Evolutionary conservation across 2,888 invertebrate species (phyloP).

Genomic region (Caradrina clavipalpis): DNA sequence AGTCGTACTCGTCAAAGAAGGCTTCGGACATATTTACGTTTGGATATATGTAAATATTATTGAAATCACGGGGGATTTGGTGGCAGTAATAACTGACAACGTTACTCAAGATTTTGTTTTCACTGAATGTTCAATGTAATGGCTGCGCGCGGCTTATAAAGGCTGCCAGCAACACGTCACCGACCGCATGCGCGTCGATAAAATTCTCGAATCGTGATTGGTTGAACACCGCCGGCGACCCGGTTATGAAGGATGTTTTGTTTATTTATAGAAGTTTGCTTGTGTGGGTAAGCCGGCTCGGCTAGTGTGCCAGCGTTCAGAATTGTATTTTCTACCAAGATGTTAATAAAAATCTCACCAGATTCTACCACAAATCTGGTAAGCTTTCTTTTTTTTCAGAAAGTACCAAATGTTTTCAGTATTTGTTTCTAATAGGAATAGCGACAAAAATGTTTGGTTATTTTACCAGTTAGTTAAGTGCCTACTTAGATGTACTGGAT

Average conservation of each 20-base stretch:
- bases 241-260: constrained; percentile 82
- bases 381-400: not conserved
- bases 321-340: constrained; percentile 44
- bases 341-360: too few species aligned
- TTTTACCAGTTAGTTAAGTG: not conserved
- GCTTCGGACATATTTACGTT: constrained; percentile 94
- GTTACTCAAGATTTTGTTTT: constrained; percentile 76
- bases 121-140: constrained; percentile 76
- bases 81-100: constrained; percentile 75
- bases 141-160: constrained; percentile 79
- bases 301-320: constrained; percentile 69
- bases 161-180: constrained; percentile 81
- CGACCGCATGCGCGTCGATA: constrained; percentile 90
- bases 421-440: not conserved
- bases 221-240: constrained; percentile 78
- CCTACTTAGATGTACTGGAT: not conserved
- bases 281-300: constrained; percentile 81
- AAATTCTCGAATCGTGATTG: constrained; percentile 84
- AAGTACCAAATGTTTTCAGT: too few species aligned
- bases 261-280: constrained; percentile 77
- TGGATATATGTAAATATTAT: constrained; percentile 67
- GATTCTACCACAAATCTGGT: too few species aligned
- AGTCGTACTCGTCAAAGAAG: constrained; percentile 97
- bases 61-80: constrained; percentile 71
- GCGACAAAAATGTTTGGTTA: not conserved